These are phyloP conservation scores for Orthochromis indermauri DNA, from an alignment of 2,113 vertebrate genomes.

Conservation along the genomic window DNA sequence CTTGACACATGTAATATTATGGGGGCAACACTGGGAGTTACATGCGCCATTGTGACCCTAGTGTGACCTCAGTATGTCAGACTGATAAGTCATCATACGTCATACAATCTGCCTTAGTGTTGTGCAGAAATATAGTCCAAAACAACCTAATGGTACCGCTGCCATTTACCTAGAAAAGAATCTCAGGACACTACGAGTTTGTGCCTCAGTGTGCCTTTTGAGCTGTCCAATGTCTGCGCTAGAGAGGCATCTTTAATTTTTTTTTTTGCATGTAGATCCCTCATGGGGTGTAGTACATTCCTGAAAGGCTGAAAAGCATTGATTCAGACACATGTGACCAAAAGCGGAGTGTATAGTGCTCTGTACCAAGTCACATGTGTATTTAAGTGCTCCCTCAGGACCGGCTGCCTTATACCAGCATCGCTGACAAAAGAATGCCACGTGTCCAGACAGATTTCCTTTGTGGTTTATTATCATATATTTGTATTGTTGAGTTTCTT, in stretches of 20 bases:
- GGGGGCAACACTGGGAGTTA: not conserved
- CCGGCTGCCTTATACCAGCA: not conserved
- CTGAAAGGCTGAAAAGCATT: conserved; percentile 4
- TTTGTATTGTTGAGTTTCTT: not conserved
- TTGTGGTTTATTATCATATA: not conserved
- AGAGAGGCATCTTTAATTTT: not conserved
- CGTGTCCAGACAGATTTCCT: not conserved
- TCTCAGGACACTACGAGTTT: not conserved
- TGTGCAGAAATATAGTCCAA: not conserved
- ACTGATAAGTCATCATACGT: not conserved
- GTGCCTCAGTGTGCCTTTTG: not conserved
- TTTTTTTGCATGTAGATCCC: not conserved
- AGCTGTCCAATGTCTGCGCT: not conserved
- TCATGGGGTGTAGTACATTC: conserved; percentile 5
- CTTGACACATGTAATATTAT: not conserved
- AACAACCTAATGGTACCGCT: not conserved
- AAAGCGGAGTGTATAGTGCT: not conserved
- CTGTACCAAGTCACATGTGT: not conserved
- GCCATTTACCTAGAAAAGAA: not conserved
- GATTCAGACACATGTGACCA: conserved; percentile 5
- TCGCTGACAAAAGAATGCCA: not conserved
- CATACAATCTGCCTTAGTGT: not conserved
- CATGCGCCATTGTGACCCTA: not conserved
- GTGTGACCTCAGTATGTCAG: not conserved
- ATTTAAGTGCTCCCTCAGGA: conserved; percentile 9